A percentile compares a stretch with the other conserved stretches of the same genome.
Evolutionary conservation across 1,140 invertebrate genomes (phyloP).

Genomic region (Wasmannia auropunctata): DNA sequence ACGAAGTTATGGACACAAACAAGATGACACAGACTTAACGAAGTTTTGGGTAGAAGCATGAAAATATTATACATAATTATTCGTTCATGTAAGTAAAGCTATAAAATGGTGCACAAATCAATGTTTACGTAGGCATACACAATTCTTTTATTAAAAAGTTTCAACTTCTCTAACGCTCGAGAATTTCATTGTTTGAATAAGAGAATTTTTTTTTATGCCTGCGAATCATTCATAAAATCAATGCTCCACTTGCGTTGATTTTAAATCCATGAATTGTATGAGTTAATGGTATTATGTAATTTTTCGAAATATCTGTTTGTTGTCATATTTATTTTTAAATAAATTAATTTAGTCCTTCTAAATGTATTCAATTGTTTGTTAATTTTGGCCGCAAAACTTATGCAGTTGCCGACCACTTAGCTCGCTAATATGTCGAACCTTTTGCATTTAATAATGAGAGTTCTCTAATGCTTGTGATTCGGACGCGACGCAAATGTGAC

Average conservation of each 20-base stretch:
- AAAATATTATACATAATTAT: neutral
- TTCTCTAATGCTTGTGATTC: slow-evolving; percentile 36
- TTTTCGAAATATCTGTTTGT: neutral
- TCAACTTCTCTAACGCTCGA: neutral
- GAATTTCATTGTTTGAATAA: neutral
- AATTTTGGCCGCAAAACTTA: neutral
- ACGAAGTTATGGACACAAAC: neutral
- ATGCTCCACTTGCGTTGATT: neutral
- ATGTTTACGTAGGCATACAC: neutral
- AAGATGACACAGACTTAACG: neutral
- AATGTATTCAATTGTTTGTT: slow-evolving; percentile 7
- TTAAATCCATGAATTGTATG: neutral
- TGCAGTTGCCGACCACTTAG: slow-evolving; percentile 24
- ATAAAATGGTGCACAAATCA: neutral
- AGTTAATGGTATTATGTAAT: neutral
- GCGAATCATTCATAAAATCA: neutral
- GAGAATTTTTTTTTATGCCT: neutral
- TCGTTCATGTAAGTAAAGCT: neutral
- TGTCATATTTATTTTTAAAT: slow-evolving; percentile 1
- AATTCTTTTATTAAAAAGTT: neutral
- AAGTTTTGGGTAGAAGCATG: neutral
- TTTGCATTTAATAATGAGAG: slow-evolving; percentile 47
- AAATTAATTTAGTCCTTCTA: neutral
- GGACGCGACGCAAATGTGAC: slow-evolving; percentile 61
- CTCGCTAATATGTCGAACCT: slow-evolving; percentile 39